A percentile compares a stretch with the other conserved stretches of the same genome.
Evolutionary conservation across 2,113 vertebrate genomes (phyloP).

Genomic region (Pipra filicauda): DNA sequence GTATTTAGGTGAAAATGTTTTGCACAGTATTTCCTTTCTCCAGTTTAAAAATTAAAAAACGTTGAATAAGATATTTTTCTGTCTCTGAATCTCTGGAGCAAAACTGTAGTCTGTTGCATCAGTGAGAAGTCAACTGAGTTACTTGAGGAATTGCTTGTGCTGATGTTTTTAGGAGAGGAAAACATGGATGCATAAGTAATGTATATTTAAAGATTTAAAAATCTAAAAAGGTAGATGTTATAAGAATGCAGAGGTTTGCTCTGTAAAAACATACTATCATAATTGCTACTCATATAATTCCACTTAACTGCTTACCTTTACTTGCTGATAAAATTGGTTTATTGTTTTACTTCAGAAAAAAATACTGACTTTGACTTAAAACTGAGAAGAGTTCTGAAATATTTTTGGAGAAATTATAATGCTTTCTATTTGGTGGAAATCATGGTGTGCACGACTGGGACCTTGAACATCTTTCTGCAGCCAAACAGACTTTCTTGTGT

Average conservation of each 20-base stretch:
- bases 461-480: not conserved
- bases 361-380: not conserved
- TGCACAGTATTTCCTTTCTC: constrained; percentile 18
- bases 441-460: not conserved
- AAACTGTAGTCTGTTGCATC: not conserved
- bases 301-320: not conserved
- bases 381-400: not conserved
- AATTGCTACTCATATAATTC: not conserved
- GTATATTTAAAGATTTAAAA: constrained; percentile 6
- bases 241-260: not conserved
- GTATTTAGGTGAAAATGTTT: constrained; percentile 58
- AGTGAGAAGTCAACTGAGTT: constrained; percentile 8
- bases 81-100: not conserved
- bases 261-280: not conserved
- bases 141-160: not conserved
- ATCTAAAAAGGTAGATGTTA: not conserved
- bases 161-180: not conserved
- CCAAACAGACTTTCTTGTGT: not conserved
- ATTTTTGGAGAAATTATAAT: not conserved
- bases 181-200: not conserved
- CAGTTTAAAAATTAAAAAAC: constrained; percentile 46
- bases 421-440: not conserved
- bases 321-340: not conserved
- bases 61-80: constrained; percentile 45
- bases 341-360: not conserved